Evolutionary conservation across 2,113 vertebrate genomes (phyloP).

Genomic region (Penelope pileata): DNA sequence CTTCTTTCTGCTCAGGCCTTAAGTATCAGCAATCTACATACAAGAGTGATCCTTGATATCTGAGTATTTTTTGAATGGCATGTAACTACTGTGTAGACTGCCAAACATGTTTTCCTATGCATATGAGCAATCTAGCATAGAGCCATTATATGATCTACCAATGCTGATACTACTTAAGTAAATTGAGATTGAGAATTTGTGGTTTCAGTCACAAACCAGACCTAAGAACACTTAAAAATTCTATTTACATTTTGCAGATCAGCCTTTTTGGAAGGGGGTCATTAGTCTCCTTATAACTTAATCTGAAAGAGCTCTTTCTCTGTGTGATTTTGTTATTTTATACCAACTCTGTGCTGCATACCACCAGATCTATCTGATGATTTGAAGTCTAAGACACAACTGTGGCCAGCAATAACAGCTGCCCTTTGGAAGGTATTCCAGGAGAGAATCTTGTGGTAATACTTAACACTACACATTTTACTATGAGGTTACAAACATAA

Average conservation of each 20-base stretch:
- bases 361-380: neutral
- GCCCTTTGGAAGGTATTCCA: neutral
- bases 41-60: neutral
- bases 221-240: neutral
- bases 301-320: neutral
- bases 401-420: neutral
- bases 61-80: neutral
- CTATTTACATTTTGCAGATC: neutral
- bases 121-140: neutral
- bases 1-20: neutral
- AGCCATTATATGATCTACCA: neutral
- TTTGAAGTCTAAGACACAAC: neutral
- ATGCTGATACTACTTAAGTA: neutral
- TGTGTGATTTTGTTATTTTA: neutral
- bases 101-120: neutral
- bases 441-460: neutral
- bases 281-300: neutral
- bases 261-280: neutral
- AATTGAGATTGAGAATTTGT: neutral
- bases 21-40: neutral
- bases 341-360: neutral
- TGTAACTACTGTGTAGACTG: neutral
- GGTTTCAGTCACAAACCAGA: neutral
- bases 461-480: neutral
- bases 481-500: neutral